Conservation (phyloP, 2,113 vertebrate species). For the Periophthalmus modestus region DNA sequence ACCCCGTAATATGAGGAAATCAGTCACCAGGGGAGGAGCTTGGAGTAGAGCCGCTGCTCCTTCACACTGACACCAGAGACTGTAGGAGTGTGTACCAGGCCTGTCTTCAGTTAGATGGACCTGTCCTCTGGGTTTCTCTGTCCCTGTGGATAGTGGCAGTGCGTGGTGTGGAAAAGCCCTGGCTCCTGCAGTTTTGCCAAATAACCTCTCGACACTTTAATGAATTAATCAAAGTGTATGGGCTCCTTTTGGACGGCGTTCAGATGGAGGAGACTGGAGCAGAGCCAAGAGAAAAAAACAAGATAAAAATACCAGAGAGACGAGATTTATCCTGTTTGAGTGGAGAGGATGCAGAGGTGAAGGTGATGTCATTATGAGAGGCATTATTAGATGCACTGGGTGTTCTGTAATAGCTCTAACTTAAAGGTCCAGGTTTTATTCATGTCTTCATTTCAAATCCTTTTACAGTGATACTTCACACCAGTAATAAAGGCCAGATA, state of each 20-base stretch:
- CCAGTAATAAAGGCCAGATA: no score
- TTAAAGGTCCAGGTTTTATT: not conserved
- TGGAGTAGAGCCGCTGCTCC: not conserved
- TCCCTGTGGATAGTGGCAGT: not conserved
- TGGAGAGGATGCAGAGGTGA: not conserved
- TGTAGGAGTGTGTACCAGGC: no score
- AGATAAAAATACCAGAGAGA: not conserved
- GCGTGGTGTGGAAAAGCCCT: not conserved
- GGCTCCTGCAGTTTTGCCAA: not conserved
- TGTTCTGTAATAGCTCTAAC: not conserved
- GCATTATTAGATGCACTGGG: not conserved
- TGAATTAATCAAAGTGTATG: not conserved
- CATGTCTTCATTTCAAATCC: not conserved
- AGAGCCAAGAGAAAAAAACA: conserved; percentile 7
- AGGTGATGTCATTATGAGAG: not conserved
- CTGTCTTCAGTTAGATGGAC: no score
- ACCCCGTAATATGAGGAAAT: no score
- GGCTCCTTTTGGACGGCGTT: conserved; percentile 1
- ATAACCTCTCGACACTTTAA: not conserved
- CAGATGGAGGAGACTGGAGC: not conserved
- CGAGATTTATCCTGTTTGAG: not conserved
- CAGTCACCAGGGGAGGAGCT: not conserved
- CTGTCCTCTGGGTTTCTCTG: not conserved
- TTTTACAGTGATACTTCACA: not conserved
- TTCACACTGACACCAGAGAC: no score